Evolutionary conservation across 2,888 invertebrate species (phyloP), one percentile per base, ranked within the genome.

Genomic region (Drosophila merina): DNA sequence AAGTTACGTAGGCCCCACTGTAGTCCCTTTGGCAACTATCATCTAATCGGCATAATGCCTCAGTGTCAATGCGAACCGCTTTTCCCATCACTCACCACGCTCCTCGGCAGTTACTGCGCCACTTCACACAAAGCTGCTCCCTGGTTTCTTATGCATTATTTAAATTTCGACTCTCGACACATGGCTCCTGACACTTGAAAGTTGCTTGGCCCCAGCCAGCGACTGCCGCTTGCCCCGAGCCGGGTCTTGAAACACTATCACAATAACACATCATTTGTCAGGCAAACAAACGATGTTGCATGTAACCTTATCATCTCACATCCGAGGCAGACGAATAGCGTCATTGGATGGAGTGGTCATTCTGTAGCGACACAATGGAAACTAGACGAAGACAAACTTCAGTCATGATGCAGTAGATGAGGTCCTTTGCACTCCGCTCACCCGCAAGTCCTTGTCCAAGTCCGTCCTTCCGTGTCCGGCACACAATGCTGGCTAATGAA

Each of bases 241-340:
- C 20, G 20, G 20, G 20, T 20, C 20, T 72, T 50, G 68, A 58
- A 74, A 74, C 75, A 79, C 75, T 82, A 85, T 85, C 82, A 82
- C 85, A 82, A 85, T 82, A 84, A 77, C 82, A 81, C 81, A 84
- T 86, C 84, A 86, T 84, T 84, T 84, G 84, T 84, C 84, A 81
- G 69, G 84, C 81, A 81, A 85, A 84, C 86, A 86, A 84, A 84
- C 81, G 86, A 84, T 81, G 84, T 86, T 83, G 84, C 86, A 81
- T 81, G 84, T 81, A 84, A 84, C 86, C 86, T 86, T 83, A 84
- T 84, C 86, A 86, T 79, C 84, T 81, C 79, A 77, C 77, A 81
- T 84, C 84, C 84, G 84, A 70, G 73, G 79, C 79, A 84, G 84
- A 84, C 84, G 72, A 57, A 54, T 47, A 56, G 30, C n/a, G 40